Percentiles rank a stretch among this genome's conserved stretches.
Conservation (phyloP, 2,888 invertebrate genomes). For the Drosophila percnosoma region DNA sequence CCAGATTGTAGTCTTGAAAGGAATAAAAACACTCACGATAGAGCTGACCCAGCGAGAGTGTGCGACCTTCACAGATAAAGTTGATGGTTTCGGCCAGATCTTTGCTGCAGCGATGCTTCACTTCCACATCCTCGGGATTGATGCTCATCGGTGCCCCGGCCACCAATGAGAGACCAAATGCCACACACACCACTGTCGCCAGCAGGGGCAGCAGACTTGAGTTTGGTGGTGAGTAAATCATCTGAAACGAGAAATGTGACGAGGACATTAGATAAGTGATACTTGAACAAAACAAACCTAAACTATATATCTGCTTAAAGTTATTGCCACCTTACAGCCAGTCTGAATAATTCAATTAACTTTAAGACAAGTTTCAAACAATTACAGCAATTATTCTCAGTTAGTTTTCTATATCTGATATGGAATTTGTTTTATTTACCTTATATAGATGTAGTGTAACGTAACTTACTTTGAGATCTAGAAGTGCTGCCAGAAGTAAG, state of each 20-base stretch:
- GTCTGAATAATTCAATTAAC: not conserved
- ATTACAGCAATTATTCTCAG: not conserved
- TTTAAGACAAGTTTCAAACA: not conserved
- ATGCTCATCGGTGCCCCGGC: conserved; percentile 37
- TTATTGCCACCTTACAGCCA: not conserved
- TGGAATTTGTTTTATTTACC: not conserved
- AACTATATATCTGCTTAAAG: not conserved
- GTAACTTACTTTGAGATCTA: not conserved
- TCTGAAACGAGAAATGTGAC: conserved; percentile 52
- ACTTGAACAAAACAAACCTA: not conserved
- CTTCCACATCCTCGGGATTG: conserved; percentile 46
- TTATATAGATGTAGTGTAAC: not conserved
- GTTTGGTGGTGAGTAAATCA: conserved; percentile 59
- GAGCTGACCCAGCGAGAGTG: conserved; percentile 68
- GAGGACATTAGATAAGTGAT: not conserved
- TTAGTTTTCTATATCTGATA: not conserved
- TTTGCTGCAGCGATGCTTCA: conserved; percentile 78
- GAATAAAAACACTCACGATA: conserved; percentile 75
- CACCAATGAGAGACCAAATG: conserved; percentile 47
- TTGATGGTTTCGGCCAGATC: conserved; percentile 77
- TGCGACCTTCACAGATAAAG: conserved; percentile 76
- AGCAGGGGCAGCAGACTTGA: conserved; percentile 49
- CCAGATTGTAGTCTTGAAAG: not conserved
- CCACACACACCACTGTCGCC: conserved; percentile 52
- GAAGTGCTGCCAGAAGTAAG: not conserved